These are phyloP conservation scores for Cephalopterus ornatus DNA, from an alignment of 2,113 vertebrate species.

Conservation along the genomic window DNA sequence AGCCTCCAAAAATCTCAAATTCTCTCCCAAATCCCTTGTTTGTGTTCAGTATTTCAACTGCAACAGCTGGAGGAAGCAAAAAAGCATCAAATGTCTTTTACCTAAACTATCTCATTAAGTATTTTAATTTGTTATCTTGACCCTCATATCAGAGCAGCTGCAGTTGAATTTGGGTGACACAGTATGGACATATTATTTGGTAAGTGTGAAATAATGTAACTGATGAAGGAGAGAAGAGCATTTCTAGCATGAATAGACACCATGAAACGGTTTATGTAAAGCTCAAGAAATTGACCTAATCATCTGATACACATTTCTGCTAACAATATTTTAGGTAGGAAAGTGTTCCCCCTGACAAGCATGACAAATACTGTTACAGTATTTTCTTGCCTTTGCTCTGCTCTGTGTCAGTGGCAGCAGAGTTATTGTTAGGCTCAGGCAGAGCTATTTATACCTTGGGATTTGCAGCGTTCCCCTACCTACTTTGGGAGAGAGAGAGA, in stretches of 20 bases:
- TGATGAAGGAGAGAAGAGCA: neutral
- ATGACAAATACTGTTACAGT: slow-evolving; percentile 32
- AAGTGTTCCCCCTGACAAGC: slow-evolving; percentile 25
- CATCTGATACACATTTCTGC: slow-evolving; percentile 20
- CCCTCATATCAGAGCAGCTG: neutral
- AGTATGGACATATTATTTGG: neutral
- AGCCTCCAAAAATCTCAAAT: neutral
- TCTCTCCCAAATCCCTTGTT: neutral
- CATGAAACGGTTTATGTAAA: neutral
- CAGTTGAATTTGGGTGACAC: slow-evolving; percentile 7
- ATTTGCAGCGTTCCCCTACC: neutral
- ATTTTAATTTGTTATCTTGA: slow-evolving; percentile 47
- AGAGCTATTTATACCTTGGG: slow-evolving; percentile 16
- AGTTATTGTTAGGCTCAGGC: slow-evolving; percentile 9
- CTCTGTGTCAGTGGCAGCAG: neutral
- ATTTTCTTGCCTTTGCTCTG: slow-evolving; percentile 12
- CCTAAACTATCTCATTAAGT: neutral
- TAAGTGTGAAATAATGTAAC: slow-evolving; percentile 45
- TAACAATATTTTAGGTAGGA: slow-evolving; percentile 20
- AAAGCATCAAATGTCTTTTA: neutral
- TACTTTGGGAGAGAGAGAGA: neutral
- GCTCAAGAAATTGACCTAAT: slow-evolving; percentile 38
- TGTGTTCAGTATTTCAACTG: neutral
- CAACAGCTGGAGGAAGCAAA: neutral
- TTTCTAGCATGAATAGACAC: neutral